Evolutionary conservation across 2,113 vertebrate genomes (phyloP).

Genomic region (Hippopotamus amphibius): DNA sequence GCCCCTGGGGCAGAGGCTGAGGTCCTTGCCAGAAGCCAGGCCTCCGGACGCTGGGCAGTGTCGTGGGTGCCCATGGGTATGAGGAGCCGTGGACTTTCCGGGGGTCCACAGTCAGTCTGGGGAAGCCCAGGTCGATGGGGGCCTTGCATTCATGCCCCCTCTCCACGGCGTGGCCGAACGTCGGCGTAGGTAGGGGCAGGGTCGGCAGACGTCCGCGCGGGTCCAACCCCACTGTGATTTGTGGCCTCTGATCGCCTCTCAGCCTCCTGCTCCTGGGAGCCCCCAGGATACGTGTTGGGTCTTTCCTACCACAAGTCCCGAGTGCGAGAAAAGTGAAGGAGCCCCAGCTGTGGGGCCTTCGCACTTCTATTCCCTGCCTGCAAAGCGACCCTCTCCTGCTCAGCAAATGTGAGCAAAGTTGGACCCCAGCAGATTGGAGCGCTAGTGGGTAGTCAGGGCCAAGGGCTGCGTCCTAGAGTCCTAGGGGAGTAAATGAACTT

Average conservation of each 20-base stretch:
- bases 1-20: not conserved
- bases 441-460: not conserved
- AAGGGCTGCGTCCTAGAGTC: not conserved
- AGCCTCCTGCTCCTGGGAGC: not conserved
- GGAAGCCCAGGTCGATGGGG: not conserved
- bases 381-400: not conserved
- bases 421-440: not conserved
- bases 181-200: not conserved
- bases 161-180: accelerated
- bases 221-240: not conserved
- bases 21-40: not conserved
- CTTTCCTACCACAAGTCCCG: not conserved
- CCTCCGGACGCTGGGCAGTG: not conserved
- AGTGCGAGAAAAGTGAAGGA: not conserved
- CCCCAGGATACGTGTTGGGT: not conserved
- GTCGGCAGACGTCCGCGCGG: not conserved
- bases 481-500: not conserved
- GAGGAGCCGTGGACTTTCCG: not conserved
- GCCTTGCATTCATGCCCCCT: not conserved
- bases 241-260: not conserved
- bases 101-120: not conserved
- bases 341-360: not conserved
- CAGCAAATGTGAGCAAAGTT: constrained; percentile 1
- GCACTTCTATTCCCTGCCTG: not conserved
- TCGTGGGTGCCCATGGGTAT: accelerated